Conservation (phyloP, 2,113 vertebrate genomes). For the Lepidiolamprologus cunningtoni region DNA sequence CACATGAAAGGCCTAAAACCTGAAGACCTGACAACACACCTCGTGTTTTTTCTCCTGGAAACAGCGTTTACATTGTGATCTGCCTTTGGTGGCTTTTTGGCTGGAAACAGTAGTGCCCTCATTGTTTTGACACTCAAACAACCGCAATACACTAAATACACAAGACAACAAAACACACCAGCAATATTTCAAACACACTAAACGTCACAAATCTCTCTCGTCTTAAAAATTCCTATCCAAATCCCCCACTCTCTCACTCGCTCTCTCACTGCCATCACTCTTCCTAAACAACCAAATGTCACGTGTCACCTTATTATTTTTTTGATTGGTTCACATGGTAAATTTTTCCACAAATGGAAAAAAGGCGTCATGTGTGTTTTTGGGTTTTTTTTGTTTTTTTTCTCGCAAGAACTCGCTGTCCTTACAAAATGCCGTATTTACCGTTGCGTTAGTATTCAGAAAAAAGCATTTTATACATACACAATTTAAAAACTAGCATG, state of each 20-base stretch:
- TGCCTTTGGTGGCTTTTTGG: neutral
- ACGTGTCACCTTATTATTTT: neutral
- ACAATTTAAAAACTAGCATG: neutral
- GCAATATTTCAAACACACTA: neutral
- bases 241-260: neutral
- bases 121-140: neutral
- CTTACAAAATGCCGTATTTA: neutral
- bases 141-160: neutral
- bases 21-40: neutral
- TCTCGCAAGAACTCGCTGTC: neutral
- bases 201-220: neutral
- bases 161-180: neutral
- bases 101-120: neutral
- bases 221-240: neutral
- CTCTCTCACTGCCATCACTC: neutral
- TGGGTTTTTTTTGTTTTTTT: fast-evolving
- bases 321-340: neutral
- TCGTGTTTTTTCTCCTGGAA: neutral
- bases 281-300: neutral
- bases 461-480: neutral
- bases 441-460: neutral
- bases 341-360: neutral
- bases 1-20: neutral
- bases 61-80: neutral
- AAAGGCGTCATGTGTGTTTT: neutral